These are phyloP conservation scores for Colinus virginianus DNA, from an alignment of 2,113 vertebrate genomes.

Conservation along the genomic window DNA sequence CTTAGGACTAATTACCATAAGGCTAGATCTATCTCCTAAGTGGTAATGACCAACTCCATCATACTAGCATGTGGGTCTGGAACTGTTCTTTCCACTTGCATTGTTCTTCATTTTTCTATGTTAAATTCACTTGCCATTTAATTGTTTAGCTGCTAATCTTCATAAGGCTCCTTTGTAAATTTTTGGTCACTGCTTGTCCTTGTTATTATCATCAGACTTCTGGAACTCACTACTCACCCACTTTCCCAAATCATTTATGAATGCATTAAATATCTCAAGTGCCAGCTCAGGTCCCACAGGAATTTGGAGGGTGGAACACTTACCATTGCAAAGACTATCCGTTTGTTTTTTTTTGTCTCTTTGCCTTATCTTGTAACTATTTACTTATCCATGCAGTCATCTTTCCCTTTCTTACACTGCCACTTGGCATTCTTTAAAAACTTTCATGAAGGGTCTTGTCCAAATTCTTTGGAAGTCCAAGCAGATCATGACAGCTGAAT, in stretches of 20 bases:
- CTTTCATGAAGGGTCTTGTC: not conserved
- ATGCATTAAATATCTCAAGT: not conserved
- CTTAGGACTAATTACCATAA: conserved; percentile 33
- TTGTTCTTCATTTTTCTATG: conserved; percentile 52
- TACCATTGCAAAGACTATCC: not conserved
- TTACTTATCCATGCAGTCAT: not conserved
- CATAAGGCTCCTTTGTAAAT: not conserved
- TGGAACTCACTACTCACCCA: not conserved
- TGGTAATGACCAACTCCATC: conserved; percentile 61
- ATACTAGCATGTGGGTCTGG: conserved; percentile 50
- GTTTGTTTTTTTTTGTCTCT: not conserved
- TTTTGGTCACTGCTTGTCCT: not conserved
- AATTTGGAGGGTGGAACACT: not conserved
- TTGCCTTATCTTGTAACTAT: not conserved
- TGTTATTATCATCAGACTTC: not conserved
- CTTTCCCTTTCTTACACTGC: not conserved
- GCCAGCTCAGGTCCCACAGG: not conserved
- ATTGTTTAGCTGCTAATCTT: conserved; percentile 20
- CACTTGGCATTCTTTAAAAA: not conserved
- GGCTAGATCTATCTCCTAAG: conserved; percentile 35
- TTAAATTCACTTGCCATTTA: conserved; percentile 52
- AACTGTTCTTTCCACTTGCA: conserved; percentile 49
- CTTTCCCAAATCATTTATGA: not conserved
- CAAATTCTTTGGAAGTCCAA: not conserved
- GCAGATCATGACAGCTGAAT: not conserved